Evolutionary conservation across 2,113 vertebrate genomes (phyloP).

Genomic region (human (Homo sapiens)): DNA sequence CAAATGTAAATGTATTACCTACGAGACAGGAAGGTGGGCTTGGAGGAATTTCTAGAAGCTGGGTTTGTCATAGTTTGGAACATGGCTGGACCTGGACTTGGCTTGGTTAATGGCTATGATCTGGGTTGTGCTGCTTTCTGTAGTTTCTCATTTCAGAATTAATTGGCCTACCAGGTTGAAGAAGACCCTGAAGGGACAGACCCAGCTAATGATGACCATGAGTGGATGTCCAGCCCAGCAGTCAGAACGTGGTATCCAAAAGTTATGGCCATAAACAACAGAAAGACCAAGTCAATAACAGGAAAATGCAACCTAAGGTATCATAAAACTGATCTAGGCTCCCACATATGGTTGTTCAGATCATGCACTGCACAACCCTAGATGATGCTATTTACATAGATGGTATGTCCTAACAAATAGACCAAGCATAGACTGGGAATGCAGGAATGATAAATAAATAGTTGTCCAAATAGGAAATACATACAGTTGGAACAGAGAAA

Average conservation of each 20-base stretch:
- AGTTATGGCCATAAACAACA: neutral
- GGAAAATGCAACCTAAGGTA: neutral
- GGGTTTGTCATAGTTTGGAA: neutral
- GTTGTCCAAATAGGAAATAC: neutral
- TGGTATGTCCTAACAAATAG: neutral
- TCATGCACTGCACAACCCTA: neutral
- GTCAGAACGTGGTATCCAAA: neutral
- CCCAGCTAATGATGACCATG: neutral
- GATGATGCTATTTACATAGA: neutral
- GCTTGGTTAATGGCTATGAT: neutral
- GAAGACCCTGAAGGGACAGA: neutral
- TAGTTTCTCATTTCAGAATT: neutral
- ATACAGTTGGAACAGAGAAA: neutral
- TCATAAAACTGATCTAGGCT: neutral
- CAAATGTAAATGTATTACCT: conserved; percentile 2
- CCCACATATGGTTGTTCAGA: neutral
- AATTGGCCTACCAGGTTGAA: neutral
- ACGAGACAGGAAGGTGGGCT: neutral
- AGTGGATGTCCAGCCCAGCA: neutral
- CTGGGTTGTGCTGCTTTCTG: neutral
- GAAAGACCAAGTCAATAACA: neutral
- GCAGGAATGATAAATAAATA: neutral
- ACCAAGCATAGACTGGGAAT: neutral
- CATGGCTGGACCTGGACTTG: neutral
- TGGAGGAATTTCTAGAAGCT: neutral